Base-by-base conservation (phyloP, 2,888 invertebrate genomes). In the Strigamia crassipes region DNA sequence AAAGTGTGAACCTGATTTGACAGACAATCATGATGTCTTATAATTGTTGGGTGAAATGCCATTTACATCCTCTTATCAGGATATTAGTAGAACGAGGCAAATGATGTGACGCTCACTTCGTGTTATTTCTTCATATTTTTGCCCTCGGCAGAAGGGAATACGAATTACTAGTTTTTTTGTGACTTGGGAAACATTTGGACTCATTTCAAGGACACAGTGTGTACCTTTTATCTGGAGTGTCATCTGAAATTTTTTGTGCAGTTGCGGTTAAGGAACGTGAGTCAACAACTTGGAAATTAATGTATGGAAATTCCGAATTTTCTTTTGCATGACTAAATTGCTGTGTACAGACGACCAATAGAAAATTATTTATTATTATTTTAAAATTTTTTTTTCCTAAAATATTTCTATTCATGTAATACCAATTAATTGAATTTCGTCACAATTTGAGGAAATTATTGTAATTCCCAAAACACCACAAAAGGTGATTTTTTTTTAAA, bases 281-380 rank as follows among this genome's bases (percentile, higher is more conserved):
- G 27, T 73, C 73, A 73, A 73, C 73, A 73, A 6, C n/a, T 73
- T 27, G 73, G 8, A 21, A 66, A 73, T 73, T 73, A 73, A 73
- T 73, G 73, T 73, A 15, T 73, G 73, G 73, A 73, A 73, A 27
- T 73, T 13, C 73, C 73, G 31, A 56, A 56, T 56, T 15, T 18
- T 1, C n/a, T 56, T 56, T 18, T 56, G 56, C n/a, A 56, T 18
- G 56, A 18, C 18, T 18, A 56, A 56, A 38, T 10, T 38, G 9
- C 6, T n/a, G 56, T 18, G 1, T 1, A 56, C 21, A n/a, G n/a
- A 8, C 18, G 18, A 18, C 56, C 56, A 56, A 9, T 18, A 18
- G 18, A 21, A 56, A 56, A 5, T 56, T n/a, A 18, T 56, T 18
- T 18, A 56, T n/a, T n/a, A 13, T 46, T n/a, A 46, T 12, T 13